Evolutionary conservation across 2,797 vertebrate species (phyloP).

Genomic region (Cynopterus sphinx): DNA sequence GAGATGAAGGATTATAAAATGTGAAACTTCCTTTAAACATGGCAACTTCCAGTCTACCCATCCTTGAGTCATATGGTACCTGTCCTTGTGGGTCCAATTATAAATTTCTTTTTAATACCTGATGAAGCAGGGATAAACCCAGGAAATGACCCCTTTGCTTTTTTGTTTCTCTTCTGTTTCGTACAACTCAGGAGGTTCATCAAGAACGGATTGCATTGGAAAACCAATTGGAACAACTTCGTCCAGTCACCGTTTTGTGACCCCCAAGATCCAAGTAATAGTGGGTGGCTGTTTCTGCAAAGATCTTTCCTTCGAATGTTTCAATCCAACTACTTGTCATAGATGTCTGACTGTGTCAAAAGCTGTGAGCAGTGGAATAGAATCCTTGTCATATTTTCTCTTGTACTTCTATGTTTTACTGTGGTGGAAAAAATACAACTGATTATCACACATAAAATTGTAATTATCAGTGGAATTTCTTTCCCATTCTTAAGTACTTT

Average conservation of each 20-base stretch:
- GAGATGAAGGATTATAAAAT: not conserved
- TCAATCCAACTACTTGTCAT: constrained; percentile 46
- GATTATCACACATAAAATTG: constrained; percentile 59
- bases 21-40: not conserved
- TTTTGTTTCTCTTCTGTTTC: constrained; percentile 69
- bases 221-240: constrained; percentile 93
- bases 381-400: constrained; percentile 49
- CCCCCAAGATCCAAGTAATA: constrained; percentile 43
- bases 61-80: not conserved
- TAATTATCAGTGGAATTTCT: constrained; percentile 53
- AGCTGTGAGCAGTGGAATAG: constrained; percentile 2
- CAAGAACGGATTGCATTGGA: constrained; percentile 95
- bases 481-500: constrained; percentile 58
- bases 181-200: constrained; percentile 91
- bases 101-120: constrained; percentile 31
- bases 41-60: not conserved
- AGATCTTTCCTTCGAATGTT: constrained; percentile 61
- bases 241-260: constrained; percentile 92
- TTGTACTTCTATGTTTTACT: constrained; percentile 53
- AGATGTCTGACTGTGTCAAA: constrained; percentile 59
- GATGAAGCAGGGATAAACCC: not conserved
- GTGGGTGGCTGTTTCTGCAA: constrained; percentile 22
- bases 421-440: constrained; percentile 75
- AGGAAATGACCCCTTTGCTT: constrained; percentile 57
- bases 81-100: not conserved